Conservation (phyloP, 2,113 vertebrate genomes). For the Pomatorhinus ruficollis region DNA sequence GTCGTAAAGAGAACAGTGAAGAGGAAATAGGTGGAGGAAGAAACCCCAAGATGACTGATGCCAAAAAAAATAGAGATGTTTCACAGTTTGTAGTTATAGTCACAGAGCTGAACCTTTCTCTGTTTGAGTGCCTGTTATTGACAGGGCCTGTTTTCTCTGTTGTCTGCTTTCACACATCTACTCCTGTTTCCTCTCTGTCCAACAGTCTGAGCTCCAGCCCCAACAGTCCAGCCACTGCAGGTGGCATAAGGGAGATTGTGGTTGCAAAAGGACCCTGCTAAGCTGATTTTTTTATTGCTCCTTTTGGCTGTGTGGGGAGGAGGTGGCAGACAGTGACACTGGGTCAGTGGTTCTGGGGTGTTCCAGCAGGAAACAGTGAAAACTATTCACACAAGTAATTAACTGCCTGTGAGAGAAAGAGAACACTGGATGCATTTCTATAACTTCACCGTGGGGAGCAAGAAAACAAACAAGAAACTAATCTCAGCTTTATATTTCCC, state of each 20-base stretch:
- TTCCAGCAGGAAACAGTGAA: background rate
- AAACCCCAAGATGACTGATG: background rate
- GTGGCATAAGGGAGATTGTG: background rate
- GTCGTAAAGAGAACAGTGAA: background rate
- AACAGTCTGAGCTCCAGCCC: background rate
- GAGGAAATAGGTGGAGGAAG: background rate
- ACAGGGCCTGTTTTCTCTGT: background rate
- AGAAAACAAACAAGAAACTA: background rate
- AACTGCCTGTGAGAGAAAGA: background rate
- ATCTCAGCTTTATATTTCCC: background rate
- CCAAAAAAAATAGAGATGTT: background rate
- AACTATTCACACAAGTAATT: background rate
- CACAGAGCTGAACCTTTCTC: background rate
- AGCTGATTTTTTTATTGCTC: background rate
- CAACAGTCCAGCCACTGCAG: fast-evolving
- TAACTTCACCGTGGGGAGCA: background rate
- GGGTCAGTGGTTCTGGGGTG: background rate
- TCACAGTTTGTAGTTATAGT: background rate
- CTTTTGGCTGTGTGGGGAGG: background rate
- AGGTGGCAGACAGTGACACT: background rate
- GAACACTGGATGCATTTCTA: background rate
- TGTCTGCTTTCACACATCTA: background rate
- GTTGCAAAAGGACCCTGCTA: background rate
- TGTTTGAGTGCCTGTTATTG: background rate
- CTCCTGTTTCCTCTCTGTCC: background rate